phyloP scores from a whole-genome alignment of 1,140 invertebrate species.

The Aphelinus atriplicis region DNA sequence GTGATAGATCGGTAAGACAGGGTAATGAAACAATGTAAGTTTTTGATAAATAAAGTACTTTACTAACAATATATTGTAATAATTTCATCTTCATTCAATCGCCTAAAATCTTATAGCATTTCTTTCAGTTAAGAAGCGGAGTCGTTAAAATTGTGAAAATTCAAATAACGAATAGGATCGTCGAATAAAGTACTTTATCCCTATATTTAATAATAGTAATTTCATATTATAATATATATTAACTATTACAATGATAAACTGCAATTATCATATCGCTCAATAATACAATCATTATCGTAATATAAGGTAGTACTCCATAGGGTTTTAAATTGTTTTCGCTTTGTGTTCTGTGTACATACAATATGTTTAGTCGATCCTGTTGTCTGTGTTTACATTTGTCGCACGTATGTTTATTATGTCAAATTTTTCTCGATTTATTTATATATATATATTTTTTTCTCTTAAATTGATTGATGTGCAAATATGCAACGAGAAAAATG shows the following conservation, averaged over 20 bases:
- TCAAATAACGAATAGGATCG: constrained; percentile 29
- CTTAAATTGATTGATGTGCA: constrained; percentile 32
- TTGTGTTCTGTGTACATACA: constrained; percentile 35
- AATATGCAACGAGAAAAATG: constrained; percentile 39
- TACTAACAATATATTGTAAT: constrained; percentile 41
- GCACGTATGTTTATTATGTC: constrained; percentile 27
- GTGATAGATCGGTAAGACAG: background rate
- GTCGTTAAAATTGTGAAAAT: constrained; percentile 34
- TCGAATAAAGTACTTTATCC: constrained; percentile 43
- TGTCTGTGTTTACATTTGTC: constrained; percentile 27
- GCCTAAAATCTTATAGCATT: constrained; percentile 15
- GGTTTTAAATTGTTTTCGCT: constrained; percentile 34
- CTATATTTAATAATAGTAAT: constrained; percentile 43
- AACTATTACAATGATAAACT: constrained; percentile 45
- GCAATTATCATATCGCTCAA: constrained; percentile 49
- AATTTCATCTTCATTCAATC: constrained; percentile 31
- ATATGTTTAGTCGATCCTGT: constrained; percentile 21
- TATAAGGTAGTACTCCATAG: constrained; percentile 43
- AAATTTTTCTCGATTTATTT: constrained; percentile 22
- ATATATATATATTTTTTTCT: constrained; percentile 25
- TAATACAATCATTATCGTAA: constrained; percentile 51
- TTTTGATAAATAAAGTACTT: constrained; percentile 41
- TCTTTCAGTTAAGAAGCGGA: constrained; percentile 25
- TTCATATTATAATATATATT: constrained; percentile 42
- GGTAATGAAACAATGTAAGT: constrained; percentile 23